Evolutionary conservation across 2,888 invertebrate genomes (phyloP), one percentile per base, ranked within the genome.

Genomic region (Drosophila anomelani): DNA sequence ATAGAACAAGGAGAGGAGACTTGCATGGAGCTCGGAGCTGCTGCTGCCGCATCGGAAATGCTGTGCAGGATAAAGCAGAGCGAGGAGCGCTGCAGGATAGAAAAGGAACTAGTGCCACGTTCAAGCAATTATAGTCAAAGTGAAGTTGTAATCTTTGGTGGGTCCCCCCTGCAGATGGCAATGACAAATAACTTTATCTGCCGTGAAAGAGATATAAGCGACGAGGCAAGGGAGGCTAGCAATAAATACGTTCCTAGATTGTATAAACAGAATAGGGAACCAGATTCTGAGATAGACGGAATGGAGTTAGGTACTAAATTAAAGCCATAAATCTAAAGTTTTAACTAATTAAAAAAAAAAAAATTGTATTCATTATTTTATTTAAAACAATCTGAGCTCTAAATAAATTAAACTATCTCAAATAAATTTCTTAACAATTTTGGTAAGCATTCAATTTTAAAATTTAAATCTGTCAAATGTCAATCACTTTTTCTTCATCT

Each of bases 61-160:
- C 76, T 63, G 23, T 60, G 54, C 75, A 74, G 67, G 57, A 60
- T 56, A 57, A 53, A 53, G 59, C 20, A 44, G n/a, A 59, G 17
- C 17, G 12, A 32, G 63, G 72, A 20, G 34, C 20, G 34, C 51
- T 34, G 20, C 29, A 38, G 53, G 51, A 38, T 43, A 51, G 41
- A n/a, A 41, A 54, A 34, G 29, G 41, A 44, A 32, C 46, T 49
- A 38, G 76, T 78, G 82, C 79, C 87, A 85, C 75, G 79, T 80
- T 75, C 69, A 77, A 80, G 84, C 82, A 84, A 84, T 87, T 84
- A 84, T 75, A 80, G 80, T 76, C 61, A 62, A 81, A 79, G 79
- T 86, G 78, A 79, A 83, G 87, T 81, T 81, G 81, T 84, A 64
- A 86, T 86, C 81, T 74, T 72, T 72, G 75, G 77, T 72, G 75